phyloP scores from a whole-genome alignment of 1,140 invertebrate species.

The Aricia agestis region DNA sequence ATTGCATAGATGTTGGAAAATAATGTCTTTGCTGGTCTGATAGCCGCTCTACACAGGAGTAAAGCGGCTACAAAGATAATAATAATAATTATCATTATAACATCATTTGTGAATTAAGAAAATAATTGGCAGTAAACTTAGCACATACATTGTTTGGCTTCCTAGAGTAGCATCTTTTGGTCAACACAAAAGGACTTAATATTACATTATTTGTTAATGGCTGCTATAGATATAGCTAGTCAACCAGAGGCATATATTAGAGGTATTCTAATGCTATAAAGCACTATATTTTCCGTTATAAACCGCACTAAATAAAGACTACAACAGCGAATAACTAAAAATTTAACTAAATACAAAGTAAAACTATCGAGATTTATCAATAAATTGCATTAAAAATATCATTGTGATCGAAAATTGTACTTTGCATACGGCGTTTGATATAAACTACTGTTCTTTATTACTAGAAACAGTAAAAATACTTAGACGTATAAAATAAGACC shows the following conservation, averaged over 20 bases:
- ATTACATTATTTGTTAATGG: too few relatives aligned
- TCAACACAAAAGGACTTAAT: too few relatives aligned
- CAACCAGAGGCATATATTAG: background rate
- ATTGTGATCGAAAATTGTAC: conserved; percentile 48
- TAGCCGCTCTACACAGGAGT: conserved; percentile 13
- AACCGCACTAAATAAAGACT: background rate
- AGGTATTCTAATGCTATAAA: too few relatives aligned
- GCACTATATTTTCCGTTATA: too few relatives aligned
- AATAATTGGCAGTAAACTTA: conserved; percentile 50
- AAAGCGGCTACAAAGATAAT: background rate
- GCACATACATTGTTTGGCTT: conserved; percentile 4
- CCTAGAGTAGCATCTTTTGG: background rate
- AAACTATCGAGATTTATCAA: conserved; percentile 63
- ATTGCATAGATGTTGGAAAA: conserved; percentile 21
- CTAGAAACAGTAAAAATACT: conserved; percentile 16
- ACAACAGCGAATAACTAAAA: conserved; percentile 29
- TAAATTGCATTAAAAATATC: conserved; percentile 49
- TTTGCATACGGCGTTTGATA: conserved; percentile 44
- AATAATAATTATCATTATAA: too few relatives aligned
- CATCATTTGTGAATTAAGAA: conserved; percentile 24
- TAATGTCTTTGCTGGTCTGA: too few relatives aligned
- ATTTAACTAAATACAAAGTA: conserved; percentile 26
- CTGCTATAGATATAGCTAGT: background rate
- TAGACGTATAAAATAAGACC: conserved; percentile 22
- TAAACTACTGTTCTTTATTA: conserved; percentile 17